These are phyloP conservation scores for Crocallis elinguaria DNA, from an alignment of 2,888 invertebrate genomes.

Conservation along the genomic window DNA sequence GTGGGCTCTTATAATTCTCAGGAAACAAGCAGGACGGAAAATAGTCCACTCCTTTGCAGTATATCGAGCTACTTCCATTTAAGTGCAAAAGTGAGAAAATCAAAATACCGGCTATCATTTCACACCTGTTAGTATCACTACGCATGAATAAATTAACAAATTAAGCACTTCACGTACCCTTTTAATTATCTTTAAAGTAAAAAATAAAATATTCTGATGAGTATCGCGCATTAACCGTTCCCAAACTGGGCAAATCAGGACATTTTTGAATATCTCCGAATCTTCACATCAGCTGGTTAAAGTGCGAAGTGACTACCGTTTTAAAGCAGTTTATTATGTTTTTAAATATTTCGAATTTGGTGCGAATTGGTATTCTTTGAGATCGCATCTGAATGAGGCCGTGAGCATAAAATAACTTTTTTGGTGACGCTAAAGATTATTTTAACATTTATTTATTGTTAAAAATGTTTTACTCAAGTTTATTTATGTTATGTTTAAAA, in stretches of 20 bases:
- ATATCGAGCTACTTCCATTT: no score
- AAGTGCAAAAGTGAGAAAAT: no score
- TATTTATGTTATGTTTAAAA: no score
- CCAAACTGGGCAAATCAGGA: conserved; percentile 10
- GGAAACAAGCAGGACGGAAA: no score
- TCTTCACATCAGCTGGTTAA: conserved; percentile 6
- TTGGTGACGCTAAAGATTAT: no score
- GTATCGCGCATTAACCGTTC: conserved; percentile 11
- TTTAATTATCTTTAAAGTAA: conserved; percentile 17
- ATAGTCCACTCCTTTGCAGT: no score
- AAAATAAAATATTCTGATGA: conserved; percentile 19
- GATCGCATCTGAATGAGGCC: neutral
- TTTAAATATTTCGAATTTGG: conserved; percentile 14
- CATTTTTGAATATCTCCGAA: conserved; percentile 10
- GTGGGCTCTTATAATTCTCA: no score
- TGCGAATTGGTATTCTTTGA: conserved; percentile 2
- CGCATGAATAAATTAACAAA: conserved; percentile 24
- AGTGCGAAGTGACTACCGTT: conserved; percentile 31
- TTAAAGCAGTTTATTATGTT: conserved; percentile 20
- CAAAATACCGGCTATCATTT: neutral
- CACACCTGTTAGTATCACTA: neutral
- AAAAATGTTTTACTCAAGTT: no score
- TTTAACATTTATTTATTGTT: no score
- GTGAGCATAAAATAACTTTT: neutral
- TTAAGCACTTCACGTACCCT: conserved; percentile 14